These are phyloP conservation scores for Diceros bicornis DNA, from an alignment of 2,797 vertebrate genomes.

Conservation along the genomic window DNA sequence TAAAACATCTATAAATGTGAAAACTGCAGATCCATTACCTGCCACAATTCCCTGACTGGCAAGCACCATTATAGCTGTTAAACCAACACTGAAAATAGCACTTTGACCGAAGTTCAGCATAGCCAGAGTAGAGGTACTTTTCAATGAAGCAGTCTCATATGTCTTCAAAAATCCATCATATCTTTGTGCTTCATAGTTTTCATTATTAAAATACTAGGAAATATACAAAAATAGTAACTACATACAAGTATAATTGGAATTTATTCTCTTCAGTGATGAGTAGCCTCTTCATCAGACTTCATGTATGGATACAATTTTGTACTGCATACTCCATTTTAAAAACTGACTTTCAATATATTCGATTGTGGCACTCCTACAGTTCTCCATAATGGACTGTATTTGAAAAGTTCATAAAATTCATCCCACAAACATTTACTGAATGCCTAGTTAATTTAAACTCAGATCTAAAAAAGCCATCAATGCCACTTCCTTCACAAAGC, in stretches of 20 bases:
- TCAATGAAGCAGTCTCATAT: slow-evolving; percentile 96
- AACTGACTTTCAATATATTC: slow-evolving; percentile 28
- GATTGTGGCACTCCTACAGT: not conserved
- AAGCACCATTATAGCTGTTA: slow-evolving; percentile 96
- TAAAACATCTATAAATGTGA: slow-evolving; percentile 51
- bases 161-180: slow-evolving; percentile 96
- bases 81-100: slow-evolving; percentile 96
- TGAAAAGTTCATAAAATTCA: slow-evolving; percentile 59
- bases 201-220: slow-evolving; percentile 99
- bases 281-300: slow-evolving; percentile 18
- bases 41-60: slow-evolving; percentile 96
- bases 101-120: slow-evolving; percentile 98
- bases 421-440: not conserved
- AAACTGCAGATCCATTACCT: slow-evolving; percentile 89
- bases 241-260: slow-evolving; percentile 36
- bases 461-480: slow-evolving; percentile 38
- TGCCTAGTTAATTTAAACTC: slow-evolving; percentile 17
- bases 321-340: not conserved
- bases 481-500: slow-evolving; percentile 49
- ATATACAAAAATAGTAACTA: slow-evolving; percentile 32
- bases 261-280: slow-evolving; percentile 35
- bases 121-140: slow-evolving; percentile 97
- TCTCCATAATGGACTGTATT: slow-evolving; percentile 34
- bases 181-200: slow-evolving; percentile 96
- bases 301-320: slow-evolving; percentile 47